These are phyloP conservation scores for Gymnocypris eckloni DNA, from an alignment of 2,797 vertebrate species.

Conservation along the genomic window DNA sequence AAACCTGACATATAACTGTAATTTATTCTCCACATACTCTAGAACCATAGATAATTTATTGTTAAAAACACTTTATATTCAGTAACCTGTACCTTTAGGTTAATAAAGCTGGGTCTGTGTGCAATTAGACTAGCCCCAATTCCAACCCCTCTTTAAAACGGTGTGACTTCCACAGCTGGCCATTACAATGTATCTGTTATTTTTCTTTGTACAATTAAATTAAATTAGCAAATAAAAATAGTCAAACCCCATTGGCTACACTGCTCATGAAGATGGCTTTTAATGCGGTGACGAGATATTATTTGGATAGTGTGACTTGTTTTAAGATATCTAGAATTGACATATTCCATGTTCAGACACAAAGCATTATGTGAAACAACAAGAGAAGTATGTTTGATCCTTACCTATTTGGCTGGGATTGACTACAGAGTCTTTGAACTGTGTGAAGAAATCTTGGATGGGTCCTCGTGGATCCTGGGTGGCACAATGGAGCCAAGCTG, in stretches of 20 bases:
- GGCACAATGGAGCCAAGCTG: background rate
- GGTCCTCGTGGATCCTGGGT: background rate
- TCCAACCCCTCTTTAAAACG: background rate
- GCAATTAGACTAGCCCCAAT: background rate
- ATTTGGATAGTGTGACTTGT: background rate
- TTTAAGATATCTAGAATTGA: background rate
- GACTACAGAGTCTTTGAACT: constrained; percentile 21
- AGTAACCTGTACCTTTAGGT: background rate
- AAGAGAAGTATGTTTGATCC: background rate
- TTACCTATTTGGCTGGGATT: constrained; percentile 31
- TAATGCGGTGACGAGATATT: background rate
- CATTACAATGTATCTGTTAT: background rate
- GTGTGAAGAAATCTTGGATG: constrained; percentile 17
- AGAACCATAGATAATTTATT: background rate
- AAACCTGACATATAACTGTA: background rate
- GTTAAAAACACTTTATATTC: background rate
- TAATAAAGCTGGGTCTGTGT: background rate
- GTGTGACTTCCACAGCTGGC: background rate
- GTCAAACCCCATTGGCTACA: background rate
- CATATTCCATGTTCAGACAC: background rate
- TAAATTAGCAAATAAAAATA: background rate
- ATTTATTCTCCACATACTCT: background rate
- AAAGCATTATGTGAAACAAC: background rate
- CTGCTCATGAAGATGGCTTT: background rate
- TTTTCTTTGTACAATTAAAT: background rate